A percentile compares a stretch with the other conserved stretches of the same genome.
Evolutionary conservation across 2,888 invertebrate species (phyloP).

Genomic region (Metalampra italica): DNA sequence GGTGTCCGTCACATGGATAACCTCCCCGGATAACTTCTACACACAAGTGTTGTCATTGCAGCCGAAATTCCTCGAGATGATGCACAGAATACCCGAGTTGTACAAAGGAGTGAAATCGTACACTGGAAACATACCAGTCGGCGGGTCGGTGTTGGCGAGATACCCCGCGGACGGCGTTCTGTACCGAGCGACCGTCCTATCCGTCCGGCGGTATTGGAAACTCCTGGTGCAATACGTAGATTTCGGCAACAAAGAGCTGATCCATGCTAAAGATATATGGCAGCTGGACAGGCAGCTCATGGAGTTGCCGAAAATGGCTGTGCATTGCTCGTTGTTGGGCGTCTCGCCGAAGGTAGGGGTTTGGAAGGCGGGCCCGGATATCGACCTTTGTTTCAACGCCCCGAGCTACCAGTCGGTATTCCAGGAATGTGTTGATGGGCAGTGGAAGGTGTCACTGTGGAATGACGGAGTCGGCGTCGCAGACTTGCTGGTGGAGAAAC

Average conservation of each 20-base stretch:
- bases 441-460: slow-evolving; percentile 69
- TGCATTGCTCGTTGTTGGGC: slow-evolving; percentile 82
- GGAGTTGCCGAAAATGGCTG: slow-evolving; percentile 83
- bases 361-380: slow-evolving; percentile 77
- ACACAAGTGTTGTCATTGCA: slow-evolving; percentile 75
- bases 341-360: slow-evolving; percentile 76
- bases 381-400: slow-evolving; percentile 80
- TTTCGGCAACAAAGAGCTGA: slow-evolving; percentile 84
- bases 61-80: slow-evolving; percentile 81
- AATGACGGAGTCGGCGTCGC: slow-evolving; percentile 68
- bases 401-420: slow-evolving; percentile 80
- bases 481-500: slow-evolving; percentile 66
- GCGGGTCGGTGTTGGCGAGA: slow-evolving; percentile 82
- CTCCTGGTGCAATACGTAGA: slow-evolving; percentile 86
- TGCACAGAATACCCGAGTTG: slow-evolving; percentile 83
- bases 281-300: slow-evolving; percentile 82
- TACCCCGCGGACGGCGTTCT: slow-evolving; percentile 85
- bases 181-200: slow-evolving; percentile 83
- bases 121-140: slow-evolving; percentile 67
- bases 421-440: slow-evolving; percentile 63
- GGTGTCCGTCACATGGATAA: slow-evolving; percentile 85
- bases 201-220: slow-evolving; percentile 76
- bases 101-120: slow-evolving; percentile 78
- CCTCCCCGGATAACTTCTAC: slow-evolving; percentile 85
- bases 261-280: slow-evolving; percentile 82